Evolutionary conservation across 2,888 invertebrate species (phyloP), one percentile per base, ranked within the genome.

Genomic region (Ormyrus thymus): DNA sequence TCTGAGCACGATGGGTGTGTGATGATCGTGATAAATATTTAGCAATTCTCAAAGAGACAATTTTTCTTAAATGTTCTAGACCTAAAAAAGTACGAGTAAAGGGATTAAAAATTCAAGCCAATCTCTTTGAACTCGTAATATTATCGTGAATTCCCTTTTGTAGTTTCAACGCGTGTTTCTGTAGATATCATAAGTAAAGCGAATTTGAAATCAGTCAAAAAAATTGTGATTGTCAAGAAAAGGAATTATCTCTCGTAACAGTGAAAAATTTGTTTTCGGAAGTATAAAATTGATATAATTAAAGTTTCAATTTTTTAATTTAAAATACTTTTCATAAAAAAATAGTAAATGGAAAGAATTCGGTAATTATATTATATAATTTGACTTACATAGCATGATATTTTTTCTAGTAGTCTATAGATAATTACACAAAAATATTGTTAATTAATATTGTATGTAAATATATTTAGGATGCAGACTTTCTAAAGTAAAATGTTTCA

Each of bases 21-120:
- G 61, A 79, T 79, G 75, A 79, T 75, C 65, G 71, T 75, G 74
- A 79, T 71, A 74, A 51, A 56, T 70, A 59, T 51, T 68, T 78
- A 72, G 13, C 50, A 15, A 55, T 68, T 78, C 62, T 74, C 46
- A 29, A 69, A 64, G 64, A 74, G 62, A 66, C 11, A n/a, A 62
- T 61, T 73, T 66, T 69, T 73, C 73, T 66, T 68, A 68, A 73
- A 59, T 78, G 73, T 73, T 78, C 13, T 70, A 69, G n/a, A 11
- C 48, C 50, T 58, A 59, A 59, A 75, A 55, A 15, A 55, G 48
- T 13, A 58, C 8, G 15, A 15, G 65, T 29, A 3, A 56, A 61
- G 10, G 29, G 48, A 11, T 55, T 69, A 61, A 45, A 58, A 58
- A 50, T 65, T 7, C 7, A 50, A 53, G 43, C 56, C 29, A 29